phyloP scores from a whole-genome alignment of 2,797 vertebrate species.

The Onychomys arenicola region DNA sequence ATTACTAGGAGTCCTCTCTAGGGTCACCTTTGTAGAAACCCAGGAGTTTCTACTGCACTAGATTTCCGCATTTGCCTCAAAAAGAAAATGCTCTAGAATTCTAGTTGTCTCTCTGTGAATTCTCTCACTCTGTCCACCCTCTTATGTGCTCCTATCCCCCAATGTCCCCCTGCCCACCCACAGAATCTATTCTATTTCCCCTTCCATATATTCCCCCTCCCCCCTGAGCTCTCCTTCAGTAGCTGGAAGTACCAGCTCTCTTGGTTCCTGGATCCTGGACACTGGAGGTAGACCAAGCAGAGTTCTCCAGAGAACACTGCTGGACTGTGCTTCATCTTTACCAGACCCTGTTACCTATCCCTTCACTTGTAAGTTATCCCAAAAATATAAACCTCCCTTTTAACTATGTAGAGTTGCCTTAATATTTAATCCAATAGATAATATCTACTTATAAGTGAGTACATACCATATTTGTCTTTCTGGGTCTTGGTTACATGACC shows the following conservation, averaged over 20 bases:
- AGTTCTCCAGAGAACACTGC: too few species aligned
- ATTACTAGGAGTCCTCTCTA: neutral
- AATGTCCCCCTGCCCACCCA: neutral
- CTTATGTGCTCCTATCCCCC: neutral
- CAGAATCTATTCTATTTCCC: neutral
- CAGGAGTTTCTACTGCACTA: neutral
- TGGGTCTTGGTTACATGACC: neutral
- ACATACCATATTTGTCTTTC: neutral
- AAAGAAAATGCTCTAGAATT: neutral
- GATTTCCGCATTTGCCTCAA: neutral
- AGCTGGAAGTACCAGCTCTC: too few species aligned
- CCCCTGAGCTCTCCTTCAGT: too few species aligned
- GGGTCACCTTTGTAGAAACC: neutral
- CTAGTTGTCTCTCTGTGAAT: neutral
- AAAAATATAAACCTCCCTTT: too few species aligned
- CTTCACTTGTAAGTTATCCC: too few species aligned
- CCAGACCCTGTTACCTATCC: too few species aligned
- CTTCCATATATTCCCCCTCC: neutral
- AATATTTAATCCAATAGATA: too few species aligned
- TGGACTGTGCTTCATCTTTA: too few species aligned
- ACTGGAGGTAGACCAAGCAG: too few species aligned
- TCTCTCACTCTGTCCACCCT: neutral
- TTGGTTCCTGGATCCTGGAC: too few species aligned
- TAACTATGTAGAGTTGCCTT: too few species aligned
- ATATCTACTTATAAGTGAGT: neutral